A percentile compares a stretch with the other conserved stretches of the same genome.
Conservation (phyloP, 2,888 invertebrate species). For the Drosophila antonietae region DNA sequence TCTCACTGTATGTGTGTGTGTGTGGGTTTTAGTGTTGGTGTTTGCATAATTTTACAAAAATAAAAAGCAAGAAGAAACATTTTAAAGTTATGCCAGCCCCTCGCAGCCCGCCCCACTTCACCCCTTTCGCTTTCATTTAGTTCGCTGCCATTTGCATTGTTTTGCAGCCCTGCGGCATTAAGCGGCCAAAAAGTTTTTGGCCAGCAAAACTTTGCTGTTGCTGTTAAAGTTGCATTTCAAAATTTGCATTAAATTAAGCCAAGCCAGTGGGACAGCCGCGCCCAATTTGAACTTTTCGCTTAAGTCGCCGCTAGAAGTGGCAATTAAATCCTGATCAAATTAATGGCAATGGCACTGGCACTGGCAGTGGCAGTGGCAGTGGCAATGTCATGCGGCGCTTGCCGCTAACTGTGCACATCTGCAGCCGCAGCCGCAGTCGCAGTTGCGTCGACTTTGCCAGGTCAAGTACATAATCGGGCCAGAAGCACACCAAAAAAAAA, state of each 20-base stretch:
- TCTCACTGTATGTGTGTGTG: no score
- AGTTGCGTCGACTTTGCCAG: conserved; percentile 20
- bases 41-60: conserved; percentile 53
- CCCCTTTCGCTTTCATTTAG: conserved; percentile 6
- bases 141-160: conserved; percentile 50
- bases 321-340: conserved; percentile 46
- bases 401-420: conserved; percentile 29
- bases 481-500: conserved; percentile 5
- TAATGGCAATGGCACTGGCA: conserved; percentile 2
- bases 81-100: conserved; percentile 41
- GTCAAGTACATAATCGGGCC: conserved; percentile 51
- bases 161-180: conserved; percentile 41
- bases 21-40: conserved; percentile 19
- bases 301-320: conserved; percentile 26
- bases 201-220: conserved; percentile 29
- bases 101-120: background rate
- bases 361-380: background rate
- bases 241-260: conserved; percentile 55
- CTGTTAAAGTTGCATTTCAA: conserved; percentile 47
- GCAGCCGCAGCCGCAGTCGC: conserved; percentile 9
- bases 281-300: conserved; percentile 33
- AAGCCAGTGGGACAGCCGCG: background rate
- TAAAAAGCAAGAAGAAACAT: conserved; percentile 22
- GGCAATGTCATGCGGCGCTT: conserved; percentile 18
- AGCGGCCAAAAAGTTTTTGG: conserved; percentile 45